Evolutionary conservation across 53 echinoderm and acorn worm genomes (phyloP).

Genomic region (Zoroaster sp.): DNA sequence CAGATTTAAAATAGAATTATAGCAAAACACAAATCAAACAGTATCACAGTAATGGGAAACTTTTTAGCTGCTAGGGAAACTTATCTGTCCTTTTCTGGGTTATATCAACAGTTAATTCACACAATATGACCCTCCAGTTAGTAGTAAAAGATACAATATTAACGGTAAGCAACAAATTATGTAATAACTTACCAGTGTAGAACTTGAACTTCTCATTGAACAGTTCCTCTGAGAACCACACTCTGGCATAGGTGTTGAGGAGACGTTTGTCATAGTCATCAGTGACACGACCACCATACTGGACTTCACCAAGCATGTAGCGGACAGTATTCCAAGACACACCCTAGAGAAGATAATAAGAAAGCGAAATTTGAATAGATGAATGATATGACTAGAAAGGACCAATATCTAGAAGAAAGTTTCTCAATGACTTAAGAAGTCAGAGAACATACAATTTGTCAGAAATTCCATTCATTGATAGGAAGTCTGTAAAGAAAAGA

Average conservation of each 20-base stretch:
- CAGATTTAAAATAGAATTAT: not conserved
- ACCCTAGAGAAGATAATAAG: conserved; percentile 74
- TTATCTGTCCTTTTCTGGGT: no score
- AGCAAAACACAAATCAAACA: no score
- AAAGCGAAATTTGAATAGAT: not conserved
- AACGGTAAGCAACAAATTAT: not conserved
- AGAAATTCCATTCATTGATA: no score
- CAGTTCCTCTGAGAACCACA: conserved; percentile 99
- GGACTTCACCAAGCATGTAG: conserved; percentile 98
- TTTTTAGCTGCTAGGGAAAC: no score
- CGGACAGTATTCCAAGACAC: conserved; percentile 95
- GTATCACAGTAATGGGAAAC: no score
- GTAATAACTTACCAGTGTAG: conserved; percentile 89
- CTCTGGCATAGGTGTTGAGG: conserved; percentile 89
- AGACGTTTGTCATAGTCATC: conserved; percentile 98
- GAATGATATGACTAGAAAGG: no score
- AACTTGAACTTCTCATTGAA: conserved; percentile 99
- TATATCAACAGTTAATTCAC: no score
- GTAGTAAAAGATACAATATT: not conserved
- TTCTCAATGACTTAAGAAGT: no score
- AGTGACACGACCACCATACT: conserved; percentile 98
- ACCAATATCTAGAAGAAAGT: no score
- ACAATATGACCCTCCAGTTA: not conserved
- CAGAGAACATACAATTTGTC: no score
- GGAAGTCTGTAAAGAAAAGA: no score